phyloP scores from a whole-genome alignment of 2,888 invertebrate species.

The Herminia tarsipennalis region DNA sequence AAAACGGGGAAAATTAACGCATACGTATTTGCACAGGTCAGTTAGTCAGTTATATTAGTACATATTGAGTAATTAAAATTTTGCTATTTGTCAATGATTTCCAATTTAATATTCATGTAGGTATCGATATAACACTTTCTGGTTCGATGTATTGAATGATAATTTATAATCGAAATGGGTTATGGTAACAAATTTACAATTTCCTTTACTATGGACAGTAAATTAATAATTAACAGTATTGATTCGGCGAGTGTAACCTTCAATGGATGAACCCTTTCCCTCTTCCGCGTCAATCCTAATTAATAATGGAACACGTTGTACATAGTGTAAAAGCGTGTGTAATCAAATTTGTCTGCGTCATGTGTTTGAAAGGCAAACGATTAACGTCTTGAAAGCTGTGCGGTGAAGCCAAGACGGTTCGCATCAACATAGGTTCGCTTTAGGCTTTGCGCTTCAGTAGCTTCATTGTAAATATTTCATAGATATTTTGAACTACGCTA shows the following conservation, averaged over 20 bases:
- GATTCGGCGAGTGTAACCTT: background rate
- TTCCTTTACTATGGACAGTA: no score
- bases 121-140: no score
- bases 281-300: slow-evolving; percentile 56
- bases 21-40: no score
- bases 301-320: slow-evolving; percentile 65
- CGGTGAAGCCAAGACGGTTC: slow-evolving; percentile 45
- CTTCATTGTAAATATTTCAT: background rate
- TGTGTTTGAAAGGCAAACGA: slow-evolving; percentile 70
- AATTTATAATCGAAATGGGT: no score
- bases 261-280: slow-evolving; percentile 23
- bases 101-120: no score
- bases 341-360: slow-evolving; percentile 75
- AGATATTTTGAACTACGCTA: background rate
- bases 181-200: no score
- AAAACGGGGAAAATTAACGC: no score
- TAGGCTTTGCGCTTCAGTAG: background rate
- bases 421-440: slow-evolving; percentile 19
- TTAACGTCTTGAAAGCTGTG: slow-evolving; percentile 69
- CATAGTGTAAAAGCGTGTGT: slow-evolving; percentile 69
- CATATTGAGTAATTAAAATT: no score
- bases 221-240: no score
- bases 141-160: no score
- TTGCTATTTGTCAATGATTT: no score
- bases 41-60: no score